Evolutionary conservation across 1,140 invertebrate species (phyloP).

Genomic region (Acromyrmex heyeri): DNA sequence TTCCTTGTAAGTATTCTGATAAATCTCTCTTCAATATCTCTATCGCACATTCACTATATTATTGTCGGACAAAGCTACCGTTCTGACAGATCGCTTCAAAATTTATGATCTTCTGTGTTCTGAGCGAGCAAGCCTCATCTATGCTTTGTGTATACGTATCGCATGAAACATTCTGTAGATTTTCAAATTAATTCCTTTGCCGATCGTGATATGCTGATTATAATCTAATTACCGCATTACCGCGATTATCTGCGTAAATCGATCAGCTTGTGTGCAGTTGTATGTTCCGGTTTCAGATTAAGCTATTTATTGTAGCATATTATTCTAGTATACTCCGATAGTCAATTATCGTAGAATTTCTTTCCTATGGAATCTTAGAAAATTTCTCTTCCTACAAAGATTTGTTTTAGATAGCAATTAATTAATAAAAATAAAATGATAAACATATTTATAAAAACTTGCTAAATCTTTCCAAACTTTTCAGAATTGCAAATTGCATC

Average conservation of each 20-base stretch:
- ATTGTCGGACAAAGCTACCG: neutral
- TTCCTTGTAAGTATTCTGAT: slow-evolving; percentile 78
- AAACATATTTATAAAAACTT: neutral
- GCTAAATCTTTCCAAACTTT: neutral
- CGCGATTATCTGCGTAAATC: slow-evolving; percentile 4
- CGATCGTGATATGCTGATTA: slow-evolving; percentile 11
- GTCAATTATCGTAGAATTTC: neutral
- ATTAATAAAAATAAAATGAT: neutral
- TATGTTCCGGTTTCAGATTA: neutral
- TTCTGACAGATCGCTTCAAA: neutral
- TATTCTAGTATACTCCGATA: neutral
- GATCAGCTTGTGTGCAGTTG: slow-evolving; percentile 6
- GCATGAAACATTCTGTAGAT: slow-evolving; percentile 16
- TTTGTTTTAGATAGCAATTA: neutral
- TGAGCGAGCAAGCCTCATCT: neutral
- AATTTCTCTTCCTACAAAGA: neutral
- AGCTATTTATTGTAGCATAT: neutral
- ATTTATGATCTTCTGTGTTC: neutral
- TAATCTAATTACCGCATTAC: slow-evolving; percentile 27
- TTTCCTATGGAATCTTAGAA: neutral
- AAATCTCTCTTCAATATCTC: neutral
- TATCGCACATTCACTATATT: neutral
- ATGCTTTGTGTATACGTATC: neutral
- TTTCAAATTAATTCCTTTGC: slow-evolving; percentile 24
- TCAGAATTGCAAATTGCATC: neutral